These are phyloP conservation scores for Pristionchus entomophagus DNA, from an alignment of 2,888 invertebrate genomes.

Conservation along the genomic window DNA sequence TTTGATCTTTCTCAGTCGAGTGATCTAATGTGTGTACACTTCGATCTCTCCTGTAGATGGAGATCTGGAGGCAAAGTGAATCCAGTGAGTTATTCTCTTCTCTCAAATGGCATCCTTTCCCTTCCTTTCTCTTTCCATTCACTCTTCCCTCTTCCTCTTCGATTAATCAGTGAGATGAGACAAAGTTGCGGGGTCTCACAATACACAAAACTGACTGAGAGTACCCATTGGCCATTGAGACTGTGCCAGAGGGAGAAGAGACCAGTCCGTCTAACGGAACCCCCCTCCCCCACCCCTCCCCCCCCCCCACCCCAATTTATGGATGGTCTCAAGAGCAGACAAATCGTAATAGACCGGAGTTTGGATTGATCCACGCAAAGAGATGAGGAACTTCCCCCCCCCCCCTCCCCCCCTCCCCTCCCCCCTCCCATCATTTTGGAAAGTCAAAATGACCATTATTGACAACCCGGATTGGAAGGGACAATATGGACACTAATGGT, in stretches of 20 bases:
- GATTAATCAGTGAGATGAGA: no score
- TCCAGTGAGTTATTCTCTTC: constrained; percentile 11
- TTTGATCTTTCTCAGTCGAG: constrained; percentile 22
- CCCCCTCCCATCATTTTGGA: neutral
- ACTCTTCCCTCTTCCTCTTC: no score
- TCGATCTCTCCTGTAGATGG: constrained; percentile 72
- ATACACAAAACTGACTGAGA: neutral
- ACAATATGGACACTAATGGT: neutral
- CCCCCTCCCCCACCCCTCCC: no score
- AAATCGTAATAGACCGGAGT: constrained; percentile 34
- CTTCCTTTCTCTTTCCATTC: neutral
- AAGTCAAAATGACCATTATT: neutral
- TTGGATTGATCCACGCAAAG: neutral
- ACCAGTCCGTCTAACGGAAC: constrained; percentile 27
- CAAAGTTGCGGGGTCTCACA: neutral
- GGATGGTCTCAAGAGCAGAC: constrained; percentile 1
- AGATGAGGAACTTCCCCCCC: no score
- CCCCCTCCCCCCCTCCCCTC: no score
- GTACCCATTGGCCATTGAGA: neutral
- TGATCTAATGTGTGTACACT: constrained; percentile 61
- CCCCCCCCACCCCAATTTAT: neutral
- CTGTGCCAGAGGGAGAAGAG: neutral
- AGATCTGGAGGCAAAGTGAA: constrained; percentile 66
- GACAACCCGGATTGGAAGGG: neutral
- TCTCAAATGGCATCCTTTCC: neutral